These are phyloP conservation scores for Tricholauxania praeusta DNA, from an alignment of 2,888 invertebrate genomes.

Conservation along the genomic window DNA sequence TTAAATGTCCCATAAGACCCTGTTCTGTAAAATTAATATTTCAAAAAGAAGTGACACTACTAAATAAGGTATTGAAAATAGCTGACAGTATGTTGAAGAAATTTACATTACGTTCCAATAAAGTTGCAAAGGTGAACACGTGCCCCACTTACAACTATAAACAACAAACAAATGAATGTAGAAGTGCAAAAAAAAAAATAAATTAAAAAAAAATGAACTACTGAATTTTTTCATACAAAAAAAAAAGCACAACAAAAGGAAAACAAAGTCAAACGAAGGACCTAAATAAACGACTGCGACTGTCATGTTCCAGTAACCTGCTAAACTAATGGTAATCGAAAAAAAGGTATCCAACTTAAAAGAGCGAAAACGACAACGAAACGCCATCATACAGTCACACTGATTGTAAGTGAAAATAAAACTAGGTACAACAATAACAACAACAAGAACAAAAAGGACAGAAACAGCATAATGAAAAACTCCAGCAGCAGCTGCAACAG, in stretches of 20 bases:
- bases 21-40: too few relatives aligned
- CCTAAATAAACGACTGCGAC: conserved; percentile 56
- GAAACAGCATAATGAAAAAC: conserved; percentile 16
- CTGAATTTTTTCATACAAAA: not conserved
- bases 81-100: too few relatives aligned
- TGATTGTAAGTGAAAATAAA: not conserved
- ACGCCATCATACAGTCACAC: not conserved
- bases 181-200: not conserved
- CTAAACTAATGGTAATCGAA: conserved; percentile 61
- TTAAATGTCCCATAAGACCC: too few relatives aligned
- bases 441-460: not conserved
- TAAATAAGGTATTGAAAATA: too few relatives aligned
- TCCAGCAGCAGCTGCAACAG: conserved; percentile 3
- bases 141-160: conserved; percentile 16
- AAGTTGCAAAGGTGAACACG: conserved; percentile 22
- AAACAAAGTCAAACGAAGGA: conserved; percentile 34
- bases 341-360: conserved; percentile 41
- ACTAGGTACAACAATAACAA: not conserved
- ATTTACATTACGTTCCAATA: conserved; percentile 28
- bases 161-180: not conserved
- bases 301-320: conserved; percentile 66
- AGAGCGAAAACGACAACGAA: conserved; percentile 7
- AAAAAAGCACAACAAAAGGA: conserved; percentile 9
- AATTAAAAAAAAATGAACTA: not conserved
- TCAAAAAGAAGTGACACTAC: too few relatives aligned